phyloP scores from a whole-genome alignment of 2,797 vertebrate genomes.

The Gila robusta region DNA sequence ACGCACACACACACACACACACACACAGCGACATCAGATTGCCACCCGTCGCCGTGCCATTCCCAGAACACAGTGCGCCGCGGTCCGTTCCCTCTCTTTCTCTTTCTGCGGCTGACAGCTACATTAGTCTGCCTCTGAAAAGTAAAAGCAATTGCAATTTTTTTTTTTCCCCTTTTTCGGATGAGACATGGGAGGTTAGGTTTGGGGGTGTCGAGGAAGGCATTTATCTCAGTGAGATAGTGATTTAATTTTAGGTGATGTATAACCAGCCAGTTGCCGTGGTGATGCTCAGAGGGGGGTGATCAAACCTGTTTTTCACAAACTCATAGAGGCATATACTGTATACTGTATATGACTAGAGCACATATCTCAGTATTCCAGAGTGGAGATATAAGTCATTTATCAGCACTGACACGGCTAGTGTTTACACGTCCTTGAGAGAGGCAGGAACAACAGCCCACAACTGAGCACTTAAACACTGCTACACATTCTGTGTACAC shows the following conservation, averaged over 20 bases:
- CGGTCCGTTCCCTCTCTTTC: slow-evolving; percentile 67
- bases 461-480: slow-evolving; percentile 44
- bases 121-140: slow-evolving; percentile 83
- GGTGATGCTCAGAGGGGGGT: slow-evolving; percentile 51
- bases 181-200: background rate
- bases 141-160: slow-evolving; percentile 68
- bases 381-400: slow-evolving; percentile 74
- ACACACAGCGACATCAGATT: slow-evolving; percentile 64
- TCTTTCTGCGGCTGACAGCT: slow-evolving; percentile 77
- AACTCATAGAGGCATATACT: slow-evolving; percentile 33
- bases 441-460: slow-evolving; percentile 57
- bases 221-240: slow-evolving; percentile 75
- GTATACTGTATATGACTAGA: slow-evolving; percentile 22
- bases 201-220: slow-evolving; percentile 45
- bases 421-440: slow-evolving; percentile 69
- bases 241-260: slow-evolving; percentile 86
- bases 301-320: slow-evolving; percentile 42
- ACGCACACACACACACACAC: background rate
- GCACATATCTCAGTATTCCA: slow-evolving; percentile 66
- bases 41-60: slow-evolving; percentile 57
- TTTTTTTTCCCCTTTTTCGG: slow-evolving; percentile 27
- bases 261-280: slow-evolving; percentile 60
- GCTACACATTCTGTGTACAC: background rate
- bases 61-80: slow-evolving; percentile 11
- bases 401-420: slow-evolving; percentile 73